Base-by-base conservation (phyloP, 1,140 invertebrate genomes). In the Drosophila tsacasi region DNA sequence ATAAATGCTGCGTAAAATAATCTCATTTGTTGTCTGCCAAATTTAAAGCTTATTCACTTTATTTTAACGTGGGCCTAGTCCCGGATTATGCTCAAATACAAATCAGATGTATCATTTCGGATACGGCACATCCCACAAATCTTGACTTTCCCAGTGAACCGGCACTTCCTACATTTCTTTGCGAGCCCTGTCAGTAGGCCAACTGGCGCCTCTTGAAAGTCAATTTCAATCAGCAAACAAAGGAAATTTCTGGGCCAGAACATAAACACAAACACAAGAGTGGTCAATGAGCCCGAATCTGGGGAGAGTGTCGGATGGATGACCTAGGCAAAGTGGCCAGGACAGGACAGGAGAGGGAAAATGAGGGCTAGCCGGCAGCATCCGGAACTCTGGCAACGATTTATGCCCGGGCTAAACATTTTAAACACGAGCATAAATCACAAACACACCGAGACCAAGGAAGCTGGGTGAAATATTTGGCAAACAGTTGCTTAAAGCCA, bases 401-500 rank as follows among this genome's bases (percentile, higher is more conserved):
- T 73, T 73, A 73, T 73, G 69, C 55, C 40, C 67, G 60, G 55
- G 19, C 79, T 76, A 81, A 76, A 55, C 55, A 74, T 71, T 81
- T 77, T 61, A 83, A 79, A 66, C 68, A 68, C 76, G 59, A 62
- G 78, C 66, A 81, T 84, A 81, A 84, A 84, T 85, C 77, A 84
- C 72, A 72, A 63, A 78, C 69, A 67, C 64, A 54, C 44, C 37
- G 42, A 17, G 39, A 23, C 44, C 44, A 6, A 50, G 46, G 46
- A 35, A 57, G 23, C 46, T 49, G 50, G 63, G 55, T 81, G 59
- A 77, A 81, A 73, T 76, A 73, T 58, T 57, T 30, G 46, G 52
- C 73, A 57, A 67, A 57, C 44, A 73, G 71, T 73, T 73, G 47
- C 62, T 84, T 84, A 72, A 78, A 80, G 74, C 49, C 59, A 74